Evolutionary conservation across 2,797 vertebrate genomes (phyloP).

Genomic region (Carduelis carduelis): DNA sequence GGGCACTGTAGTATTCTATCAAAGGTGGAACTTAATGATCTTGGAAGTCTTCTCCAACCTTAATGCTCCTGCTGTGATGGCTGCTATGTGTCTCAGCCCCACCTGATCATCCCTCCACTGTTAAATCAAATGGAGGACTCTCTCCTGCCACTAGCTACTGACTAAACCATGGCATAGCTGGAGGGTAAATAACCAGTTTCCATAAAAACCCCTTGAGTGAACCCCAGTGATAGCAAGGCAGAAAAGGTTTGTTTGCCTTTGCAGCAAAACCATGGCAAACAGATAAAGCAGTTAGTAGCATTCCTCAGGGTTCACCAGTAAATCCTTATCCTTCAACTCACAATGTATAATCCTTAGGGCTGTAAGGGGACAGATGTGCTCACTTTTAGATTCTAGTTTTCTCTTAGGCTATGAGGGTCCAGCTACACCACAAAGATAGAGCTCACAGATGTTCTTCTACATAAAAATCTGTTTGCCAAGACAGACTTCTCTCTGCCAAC

Average conservation of each 20-base stretch:
- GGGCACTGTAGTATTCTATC: not conserved
- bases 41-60: not conserved
- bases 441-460: not conserved
- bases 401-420: not conserved
- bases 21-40: not conserved
- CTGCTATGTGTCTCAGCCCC: not conserved
- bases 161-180: not conserved
- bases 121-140: not conserved
- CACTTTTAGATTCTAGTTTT: not conserved
- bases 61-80: not conserved
- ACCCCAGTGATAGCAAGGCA: not conserved
- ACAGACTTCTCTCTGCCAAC: not conserved
- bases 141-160: not conserved
- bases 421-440: not conserved
- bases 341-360: not conserved
- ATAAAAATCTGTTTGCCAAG: constrained; percentile 19
- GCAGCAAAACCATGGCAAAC: not conserved
- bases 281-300: not conserved
- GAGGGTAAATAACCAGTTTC: not conserved
- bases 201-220: not conserved
- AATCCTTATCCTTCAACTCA: not conserved
- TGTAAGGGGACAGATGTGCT: not conserved
- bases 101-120: not conserved
- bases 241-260: not conserved
- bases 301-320: not conserved